Evolutionary conservation across 2,797 vertebrate genomes (phyloP), one percentile per base, ranked within the genome.

Genomic region (Lepilemur septentrionalis): DNA sequence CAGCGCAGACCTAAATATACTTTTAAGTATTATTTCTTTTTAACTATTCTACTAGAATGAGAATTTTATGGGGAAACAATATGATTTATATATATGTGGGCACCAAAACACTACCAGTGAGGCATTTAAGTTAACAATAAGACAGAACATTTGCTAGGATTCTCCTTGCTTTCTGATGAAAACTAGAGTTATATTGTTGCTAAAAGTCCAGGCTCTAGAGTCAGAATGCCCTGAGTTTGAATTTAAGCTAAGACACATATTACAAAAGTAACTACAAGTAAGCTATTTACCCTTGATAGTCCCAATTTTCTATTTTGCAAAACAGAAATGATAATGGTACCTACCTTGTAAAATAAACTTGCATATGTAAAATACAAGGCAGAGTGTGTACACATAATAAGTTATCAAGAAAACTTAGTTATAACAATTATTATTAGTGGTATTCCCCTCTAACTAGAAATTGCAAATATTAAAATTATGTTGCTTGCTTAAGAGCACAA

Each of bases 21-120:
- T 73, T 78, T 82, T 57, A 86, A 57, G 73, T 55, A 69, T 52
- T 72, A 78, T 78, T 92, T 86, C 14, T 76, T 59, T 23, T 79
- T 61, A 67, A 92, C 46, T 69, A 67, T 82, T 94, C 32, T 67
- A 95, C 5, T 43, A 73, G 14, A 92, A 94, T 86, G 55, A 95
- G 4, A 90, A 80, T 72, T 89, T 70, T 25, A 70, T 41, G 7
- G 2, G 35, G 2, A 69, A 94, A 32, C 83, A 81, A 90, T 59
- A 8, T 79, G 14, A 93, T 92, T 87, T 61, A 57, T 38, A 65
- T 69, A 78, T 30, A n/a, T 52, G 38, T 38, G 11, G 28, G 9
- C 14, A 76, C 8, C 17, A 78, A 55, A 72, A 13, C 50, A 67
- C 22, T 75, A 83, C 25, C 43, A 50, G 13, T 25, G 41, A 92